Base-by-base conservation (phyloP, 2,888 invertebrate species). In the Cantharis rufa region DNA sequence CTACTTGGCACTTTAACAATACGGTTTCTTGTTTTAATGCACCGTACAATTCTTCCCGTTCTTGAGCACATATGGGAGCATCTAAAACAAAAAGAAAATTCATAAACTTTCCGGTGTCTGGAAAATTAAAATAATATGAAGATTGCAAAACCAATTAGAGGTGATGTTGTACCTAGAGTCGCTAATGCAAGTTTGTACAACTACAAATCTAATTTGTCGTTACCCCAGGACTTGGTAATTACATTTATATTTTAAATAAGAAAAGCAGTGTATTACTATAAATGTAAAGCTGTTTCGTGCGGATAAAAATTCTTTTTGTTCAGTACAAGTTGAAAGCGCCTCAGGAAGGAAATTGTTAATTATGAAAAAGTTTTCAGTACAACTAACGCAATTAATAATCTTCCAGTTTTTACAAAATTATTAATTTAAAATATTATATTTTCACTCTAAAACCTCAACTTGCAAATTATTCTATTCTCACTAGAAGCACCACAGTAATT, bases 1-100 rank as follows among this genome's bases (percentile, higher is more conserved):
- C 95, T 81, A 96, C 96, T 81, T 95, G 94, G 87, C 96, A 97
- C 86, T 94, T 93, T 81, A 96, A 89, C 74, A 93, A 92, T 75
- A 96, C 93, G n/a, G 95, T 95, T 89, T 96, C 96, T 87, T 95
- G 95, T 88, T 96, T 95, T 83, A 96, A 89, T 70, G 96, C 96
- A 1, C 96, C 96, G 83, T 95, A 93, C 71, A 96, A 91, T 86
- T 95, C 95, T 84, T 95, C 94, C 81, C 93, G 92, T 81, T 94
- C 92, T 83, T 94, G 92, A 63, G 92, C 91, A 85, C 95, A 95
- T 69, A 94, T 92, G 80, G 95, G 95, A 78, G 94, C 93, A 88
- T 92, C 94, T 94, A 76, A 76, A 69, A 63, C 61, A 16, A 16
- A 61, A 21, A n/a, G 21, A 21, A 66, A n/a, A 3, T 66, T 13